Evolutionary conservation across 2,113 vertebrate genomes (phyloP), one percentile per base, ranked within the genome.

Genomic region (Ammospiza caudacuta): DNA sequence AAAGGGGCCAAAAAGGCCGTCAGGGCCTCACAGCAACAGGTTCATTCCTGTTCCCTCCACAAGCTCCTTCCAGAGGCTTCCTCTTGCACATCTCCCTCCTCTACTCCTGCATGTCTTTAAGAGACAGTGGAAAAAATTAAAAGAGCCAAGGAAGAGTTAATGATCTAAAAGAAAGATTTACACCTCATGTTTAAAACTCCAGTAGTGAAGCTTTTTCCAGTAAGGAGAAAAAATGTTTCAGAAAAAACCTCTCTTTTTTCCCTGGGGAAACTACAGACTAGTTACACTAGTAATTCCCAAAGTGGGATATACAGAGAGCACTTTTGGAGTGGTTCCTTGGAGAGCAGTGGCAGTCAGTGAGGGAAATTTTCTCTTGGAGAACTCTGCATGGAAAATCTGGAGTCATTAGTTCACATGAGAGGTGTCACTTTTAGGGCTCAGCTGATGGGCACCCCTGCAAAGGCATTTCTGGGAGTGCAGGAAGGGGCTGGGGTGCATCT

Each of bases 241-340:
- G 12, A 14, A 44, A 82, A 83, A 87, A 63, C 0, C 23, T 51
- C 11, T 82, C 19, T 19, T 89, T 92, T 62, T 77, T 33, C 70
- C 61, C 67, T 35, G 41, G 68, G 67, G 72, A 92, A 87, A 79
- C 80, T 23, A 66, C 9, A 72, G 59, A 29, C 25, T 43, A 33
- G 69, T 83, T 76, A n/a, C 46, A 46, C 11, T 17, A 25, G 46
- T 76, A 74, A 92, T 70, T 95, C 59, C 88, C 59, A n/a, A 51
- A 92, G 69, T 35, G 28, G 58, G 61, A 54, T 77, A 24, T 62
- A 33, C 24, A 76, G 87, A 83, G 67, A 89, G 55, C 44, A 28
- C 74, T 91, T 55, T 23, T 54, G 46, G 62, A 69, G 22, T 20
- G 44, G 62, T 52, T 83, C 58, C 58, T 79, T 47, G 59, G 51